Evolutionary conservation across 2,113 vertebrate genomes (phyloP).

Genomic region (Microtus richardsoni): DNA sequence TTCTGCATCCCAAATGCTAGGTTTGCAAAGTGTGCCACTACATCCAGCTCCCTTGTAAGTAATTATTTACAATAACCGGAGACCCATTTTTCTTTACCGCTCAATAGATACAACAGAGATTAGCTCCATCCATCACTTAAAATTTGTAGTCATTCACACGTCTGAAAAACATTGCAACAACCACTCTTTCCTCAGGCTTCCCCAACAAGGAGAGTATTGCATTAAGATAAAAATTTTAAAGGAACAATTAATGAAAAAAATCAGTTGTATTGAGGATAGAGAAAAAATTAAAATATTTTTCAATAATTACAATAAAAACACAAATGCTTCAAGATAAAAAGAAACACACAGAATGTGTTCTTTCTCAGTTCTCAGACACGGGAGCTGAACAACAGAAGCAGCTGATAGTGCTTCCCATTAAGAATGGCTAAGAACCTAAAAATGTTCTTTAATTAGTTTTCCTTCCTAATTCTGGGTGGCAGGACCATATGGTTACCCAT

Average conservation of each 20-base stretch:
- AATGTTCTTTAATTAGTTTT: conserved; percentile 66
- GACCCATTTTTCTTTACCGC: background rate
- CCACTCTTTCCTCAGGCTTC: conserved; percentile 18
- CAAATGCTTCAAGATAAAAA: conserved; percentile 31
- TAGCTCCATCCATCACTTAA: background rate
- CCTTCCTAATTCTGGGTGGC: conserved; percentile 54
- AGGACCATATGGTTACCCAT: conserved; percentile 62
- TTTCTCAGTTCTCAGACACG: conserved; percentile 44
- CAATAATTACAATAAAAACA: conserved; percentile 56
- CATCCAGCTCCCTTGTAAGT: background rate
- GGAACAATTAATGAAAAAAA: conserved; percentile 26
- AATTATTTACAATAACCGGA: background rate
- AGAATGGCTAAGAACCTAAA: conserved; percentile 49
- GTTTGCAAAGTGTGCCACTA: background rate
- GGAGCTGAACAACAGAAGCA: conserved; percentile 51
- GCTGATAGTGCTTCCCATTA: conserved; percentile 51
- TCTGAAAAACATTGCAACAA: conserved; percentile 12
- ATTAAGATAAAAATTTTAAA: conserved; percentile 5
- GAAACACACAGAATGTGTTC: conserved; percentile 36
- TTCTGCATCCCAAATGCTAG: background rate
- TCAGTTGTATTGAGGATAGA: background rate
- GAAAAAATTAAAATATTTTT: conserved; percentile 53
- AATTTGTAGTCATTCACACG: conserved; percentile 30
- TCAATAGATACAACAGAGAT: background rate
- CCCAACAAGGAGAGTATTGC: background rate